Evolutionary conservation across 2,113 vertebrate genomes (phyloP).

Genomic region (Trochalopteron elliotii): DNA sequence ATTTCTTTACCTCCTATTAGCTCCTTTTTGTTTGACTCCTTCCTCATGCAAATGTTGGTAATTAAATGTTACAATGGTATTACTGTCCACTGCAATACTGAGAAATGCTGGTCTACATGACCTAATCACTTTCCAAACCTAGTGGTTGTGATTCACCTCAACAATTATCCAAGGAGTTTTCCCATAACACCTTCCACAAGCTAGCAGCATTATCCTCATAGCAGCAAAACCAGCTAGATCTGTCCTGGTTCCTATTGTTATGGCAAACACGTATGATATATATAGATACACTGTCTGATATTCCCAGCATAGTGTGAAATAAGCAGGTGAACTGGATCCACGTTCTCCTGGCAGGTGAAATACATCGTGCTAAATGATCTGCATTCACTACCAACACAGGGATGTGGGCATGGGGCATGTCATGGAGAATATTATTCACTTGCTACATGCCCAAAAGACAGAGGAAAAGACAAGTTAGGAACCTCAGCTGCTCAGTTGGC

Average conservation of each 20-base stretch:
- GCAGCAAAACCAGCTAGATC: conserved; percentile 5
- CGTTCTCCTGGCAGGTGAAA: background rate
- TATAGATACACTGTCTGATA: background rate
- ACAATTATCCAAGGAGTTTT: conserved; percentile 1
- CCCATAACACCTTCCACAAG: background rate
- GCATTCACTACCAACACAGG: background rate
- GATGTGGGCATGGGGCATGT: background rate
- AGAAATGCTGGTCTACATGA: background rate
- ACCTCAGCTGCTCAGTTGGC: background rate
- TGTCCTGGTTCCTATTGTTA: background rate
- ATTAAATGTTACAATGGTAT: background rate
- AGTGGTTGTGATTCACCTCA: background rate
- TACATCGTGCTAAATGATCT: background rate
- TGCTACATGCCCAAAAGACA: background rate
- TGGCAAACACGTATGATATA: background rate
- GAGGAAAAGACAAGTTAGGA: background rate
- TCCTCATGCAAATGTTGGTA: background rate
- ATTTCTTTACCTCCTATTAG: background rate
- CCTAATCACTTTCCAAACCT: background rate
- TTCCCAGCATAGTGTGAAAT: background rate
- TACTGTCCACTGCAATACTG: background rate
- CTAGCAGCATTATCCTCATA: background rate
- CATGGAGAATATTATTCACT: background rate
- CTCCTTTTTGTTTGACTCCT: background rate
- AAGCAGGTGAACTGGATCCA: background rate